phyloP scores from a whole-genome alignment of 37 sponge, comb jelly and placozoan species.

The Hexactinellida sp. region DNA sequence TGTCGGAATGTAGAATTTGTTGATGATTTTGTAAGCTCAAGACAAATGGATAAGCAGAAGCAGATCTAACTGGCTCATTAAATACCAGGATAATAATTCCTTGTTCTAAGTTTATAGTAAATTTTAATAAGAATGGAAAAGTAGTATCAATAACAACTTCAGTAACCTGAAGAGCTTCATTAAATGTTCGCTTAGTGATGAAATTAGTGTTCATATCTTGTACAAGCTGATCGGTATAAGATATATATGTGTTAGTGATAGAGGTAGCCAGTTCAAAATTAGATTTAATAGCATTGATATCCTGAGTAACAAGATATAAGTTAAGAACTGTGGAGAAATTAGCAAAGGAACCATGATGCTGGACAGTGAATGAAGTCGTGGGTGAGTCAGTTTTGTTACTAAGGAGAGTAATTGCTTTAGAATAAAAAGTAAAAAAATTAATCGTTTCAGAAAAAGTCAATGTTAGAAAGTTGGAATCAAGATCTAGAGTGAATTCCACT shows the following conservation, averaged over 20 bases:
- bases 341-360: not conserved
- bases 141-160: not conserved
- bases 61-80: constrained; percentile 1
- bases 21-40: not conserved
- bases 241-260: constrained; percentile 34
- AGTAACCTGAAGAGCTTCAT: not conserved
- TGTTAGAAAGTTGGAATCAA: constrained; percentile 39
- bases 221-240: not conserved
- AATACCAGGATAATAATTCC: not conserved
- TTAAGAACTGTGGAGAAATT: not conserved
- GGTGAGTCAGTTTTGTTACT: not conserved
- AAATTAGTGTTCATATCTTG: not conserved
- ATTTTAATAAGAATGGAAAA: not conserved
- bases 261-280: constrained; percentile 42
- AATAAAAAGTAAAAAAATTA: constrained; percentile 55
- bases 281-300: constrained; percentile 69
- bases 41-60: not conserved
- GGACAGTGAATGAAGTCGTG: not conserved
- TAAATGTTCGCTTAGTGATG: not conserved
- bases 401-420: constrained; percentile 33
- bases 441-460: constrained; percentile 82
- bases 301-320: constrained; percentile 18
- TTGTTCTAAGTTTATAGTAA: not conserved
- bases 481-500: constrained; percentile 49
- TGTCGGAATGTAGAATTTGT: not conserved